phyloP scores from a whole-genome alignment of 2,888 invertebrate species.

The Bursaphelenchus okinawaensis region DNA sequence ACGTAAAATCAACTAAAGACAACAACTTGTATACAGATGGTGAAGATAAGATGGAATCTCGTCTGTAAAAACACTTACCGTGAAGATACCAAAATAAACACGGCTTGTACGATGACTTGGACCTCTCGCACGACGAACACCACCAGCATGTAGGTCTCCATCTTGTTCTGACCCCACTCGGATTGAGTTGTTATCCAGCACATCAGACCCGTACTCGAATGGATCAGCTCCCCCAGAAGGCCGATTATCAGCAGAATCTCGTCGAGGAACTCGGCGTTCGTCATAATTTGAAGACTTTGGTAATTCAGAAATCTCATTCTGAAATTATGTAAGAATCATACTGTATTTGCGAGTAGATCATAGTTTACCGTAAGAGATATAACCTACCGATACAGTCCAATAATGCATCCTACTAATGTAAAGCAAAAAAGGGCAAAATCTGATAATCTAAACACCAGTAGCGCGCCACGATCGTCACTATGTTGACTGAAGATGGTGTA shows the following conservation, averaged over 20 bases:
- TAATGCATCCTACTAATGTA: conserved; percentile 41
- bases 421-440: conserved; percentile 48
- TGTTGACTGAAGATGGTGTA: conserved; percentile 47
- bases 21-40: no score
- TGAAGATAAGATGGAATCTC: no score
- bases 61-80: not conserved
- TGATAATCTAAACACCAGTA: conserved; percentile 47
- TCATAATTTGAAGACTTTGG: conserved; percentile 30
- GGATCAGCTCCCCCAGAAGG: conserved; percentile 49
- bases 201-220: conserved; percentile 27
- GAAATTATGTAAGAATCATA: conserved; percentile 1
- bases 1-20: no score
- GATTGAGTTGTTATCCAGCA: conserved; percentile 30
- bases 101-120: conserved; percentile 52
- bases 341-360: not conserved
- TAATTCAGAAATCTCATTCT: conserved; percentile 52
- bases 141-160: conserved; percentile 43
- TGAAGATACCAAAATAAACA: conserved; percentile 47
- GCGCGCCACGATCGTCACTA: conserved; percentile 37
- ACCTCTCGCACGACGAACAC: conserved; percentile 41
- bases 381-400: conserved; percentile 44
- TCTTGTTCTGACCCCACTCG: conserved; percentile 25
- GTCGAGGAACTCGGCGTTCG: conserved; percentile 52
- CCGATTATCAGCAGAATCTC: conserved; percentile 53
- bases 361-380: not conserved